Conservation (phyloP, 2,797 vertebrate genomes). For the Orestias chungarensis region DNA sequence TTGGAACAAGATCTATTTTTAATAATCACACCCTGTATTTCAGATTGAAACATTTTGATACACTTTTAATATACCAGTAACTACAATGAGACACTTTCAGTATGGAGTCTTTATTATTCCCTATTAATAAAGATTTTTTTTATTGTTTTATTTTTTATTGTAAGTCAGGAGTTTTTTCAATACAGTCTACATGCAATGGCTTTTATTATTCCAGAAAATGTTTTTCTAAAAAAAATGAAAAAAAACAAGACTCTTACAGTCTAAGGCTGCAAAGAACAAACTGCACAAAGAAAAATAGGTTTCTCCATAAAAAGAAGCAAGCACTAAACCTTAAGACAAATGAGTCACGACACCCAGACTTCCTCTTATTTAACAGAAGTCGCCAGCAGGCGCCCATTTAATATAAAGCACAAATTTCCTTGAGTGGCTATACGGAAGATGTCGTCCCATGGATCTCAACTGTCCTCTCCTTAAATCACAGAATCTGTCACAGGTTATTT, state of each 20-base stretch:
- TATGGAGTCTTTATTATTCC: not conserved
- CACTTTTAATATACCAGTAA: not conserved
- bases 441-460: conserved; percentile 54
- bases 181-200: not conserved
- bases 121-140: not conserved
- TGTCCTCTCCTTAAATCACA: conserved; percentile 52
- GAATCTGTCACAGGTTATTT: conserved; percentile 57
- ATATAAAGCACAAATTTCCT: conserved; percentile 60
- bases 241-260: conserved; percentile 9
- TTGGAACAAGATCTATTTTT: too few species aligned
- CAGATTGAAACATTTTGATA: not conserved
- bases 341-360: conserved; percentile 55
- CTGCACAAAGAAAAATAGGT: conserved; percentile 27
- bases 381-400: conserved; percentile 40
- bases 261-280: conserved; percentile 12
- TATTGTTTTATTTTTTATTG: not conserved
- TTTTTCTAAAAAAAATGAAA: not conserved
- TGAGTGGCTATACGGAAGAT: conserved; percentile 41
- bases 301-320: conserved; percentile 32
- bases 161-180: not conserved
- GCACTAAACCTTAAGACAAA: conserved; percentile 53
- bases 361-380: conserved; percentile 54
- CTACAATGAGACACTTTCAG: too few species aligned
- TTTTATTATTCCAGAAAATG: not conserved
- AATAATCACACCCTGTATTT: not conserved